Conservation (phyloP, 2,113 vertebrate species). For the Archilochus colubris region DNA sequence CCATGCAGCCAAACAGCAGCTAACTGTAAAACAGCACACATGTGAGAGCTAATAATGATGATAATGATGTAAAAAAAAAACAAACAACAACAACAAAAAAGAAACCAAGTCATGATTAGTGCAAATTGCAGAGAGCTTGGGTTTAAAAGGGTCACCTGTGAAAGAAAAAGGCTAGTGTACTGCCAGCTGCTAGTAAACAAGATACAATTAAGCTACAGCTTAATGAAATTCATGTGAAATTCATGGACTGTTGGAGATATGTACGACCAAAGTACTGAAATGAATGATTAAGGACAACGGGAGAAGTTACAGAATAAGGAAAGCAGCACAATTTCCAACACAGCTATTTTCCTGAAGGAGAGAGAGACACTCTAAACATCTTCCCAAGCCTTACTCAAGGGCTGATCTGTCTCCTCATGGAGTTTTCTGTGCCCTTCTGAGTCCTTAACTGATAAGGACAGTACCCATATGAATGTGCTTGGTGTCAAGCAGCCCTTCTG, state of each 20-base stretch:
- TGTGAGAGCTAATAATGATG: slow-evolving; percentile 78
- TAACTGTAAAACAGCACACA: slow-evolving; percentile 98
- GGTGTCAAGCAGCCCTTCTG: neutral
- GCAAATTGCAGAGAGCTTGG: slow-evolving; percentile 45
- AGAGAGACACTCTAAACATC: neutral
- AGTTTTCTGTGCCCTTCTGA: neutral
- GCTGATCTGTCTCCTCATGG: neutral
- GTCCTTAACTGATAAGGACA: neutral
- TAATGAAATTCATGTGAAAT: neutral
- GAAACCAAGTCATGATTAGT: slow-evolving; percentile 62
- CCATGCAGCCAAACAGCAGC: slow-evolving; percentile 94
- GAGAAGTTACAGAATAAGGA: neutral
- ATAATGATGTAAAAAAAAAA: slow-evolving; percentile 10
- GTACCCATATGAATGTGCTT: neutral
- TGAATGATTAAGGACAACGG: neutral
- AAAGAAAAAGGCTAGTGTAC: slow-evolving; percentile 16
- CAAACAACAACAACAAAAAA: neutral
- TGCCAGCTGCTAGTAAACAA: slow-evolving; percentile 6
- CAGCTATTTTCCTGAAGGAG: neutral
- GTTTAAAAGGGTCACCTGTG: neutral
- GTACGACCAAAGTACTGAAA: slow-evolving; percentile 4
- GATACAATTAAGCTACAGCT: neutral
- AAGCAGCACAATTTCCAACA: neutral
- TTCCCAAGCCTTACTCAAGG: neutral
- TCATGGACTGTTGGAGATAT: neutral